Conservation (phyloP, 2,113 vertebrate genomes). For the Collichthys lucidus region DNA sequence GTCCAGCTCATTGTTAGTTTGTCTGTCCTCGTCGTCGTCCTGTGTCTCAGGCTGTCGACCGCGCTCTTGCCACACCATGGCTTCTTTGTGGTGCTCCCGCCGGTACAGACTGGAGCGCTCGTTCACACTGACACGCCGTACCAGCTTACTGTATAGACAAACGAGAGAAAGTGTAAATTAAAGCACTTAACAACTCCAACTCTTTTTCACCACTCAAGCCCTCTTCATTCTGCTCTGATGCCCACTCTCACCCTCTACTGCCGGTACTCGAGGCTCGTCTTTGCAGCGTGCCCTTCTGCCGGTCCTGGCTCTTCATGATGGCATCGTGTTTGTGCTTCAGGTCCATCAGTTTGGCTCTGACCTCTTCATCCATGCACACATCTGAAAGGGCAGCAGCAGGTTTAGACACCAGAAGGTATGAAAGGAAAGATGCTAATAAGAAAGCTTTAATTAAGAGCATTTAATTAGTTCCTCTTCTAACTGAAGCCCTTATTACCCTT, state of each 20-base stretch:
- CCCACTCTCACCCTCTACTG: conserved; percentile 88
- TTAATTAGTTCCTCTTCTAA: not conserved
- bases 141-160: conserved; percentile 86
- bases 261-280: conserved; percentile 90
- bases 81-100: conserved; percentile 90
- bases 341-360: conserved; percentile 89
- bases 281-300: conserved; percentile 86
- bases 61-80: conserved; percentile 90
- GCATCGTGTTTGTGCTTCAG: conserved; percentile 91
- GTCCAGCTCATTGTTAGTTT: conserved; percentile 84
- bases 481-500: not conserved
- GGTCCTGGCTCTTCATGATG: conserved; percentile 89
- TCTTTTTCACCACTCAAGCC: not conserved
- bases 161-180: not conserved
- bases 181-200: not conserved
- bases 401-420: not conserved
- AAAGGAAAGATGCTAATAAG: not conserved
- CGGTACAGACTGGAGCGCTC: conserved; percentile 90
- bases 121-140: conserved; percentile 89
- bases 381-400: conserved; percentile 77
- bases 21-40: conserved; percentile 88
- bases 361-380: conserved; percentile 90
- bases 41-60: conserved; percentile 78
- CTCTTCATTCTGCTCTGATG: not conserved
- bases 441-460: not conserved